Evolutionary conservation across 2,113 vertebrate genomes (phyloP), one percentile per base, ranked within the genome.

Genomic region (Scomber colias): DNA sequence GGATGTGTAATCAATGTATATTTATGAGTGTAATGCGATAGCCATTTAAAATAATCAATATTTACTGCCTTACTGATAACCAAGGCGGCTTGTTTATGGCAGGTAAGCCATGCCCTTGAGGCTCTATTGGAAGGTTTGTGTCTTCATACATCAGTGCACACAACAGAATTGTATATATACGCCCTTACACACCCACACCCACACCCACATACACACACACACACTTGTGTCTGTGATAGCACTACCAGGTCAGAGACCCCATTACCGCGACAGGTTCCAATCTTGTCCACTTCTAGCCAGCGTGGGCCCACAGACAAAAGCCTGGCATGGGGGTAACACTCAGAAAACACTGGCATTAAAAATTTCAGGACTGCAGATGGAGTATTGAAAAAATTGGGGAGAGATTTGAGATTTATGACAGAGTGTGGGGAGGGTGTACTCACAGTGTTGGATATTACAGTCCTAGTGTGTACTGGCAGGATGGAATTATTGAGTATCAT

Each of bases 1-100:
- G 57, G 83, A 89, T 86, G 85, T 69, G 75, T 61, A 88, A 92
- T 92, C 88, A 65, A 90, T 92, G 71, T 79, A 85, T 88, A 92
- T 93, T 87, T 88, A 93, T 88, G 87, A 87, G 77, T 17, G 62
- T 79, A 82, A 87, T 63, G 75, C 3, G 66, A 79, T 83, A 51
- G 76, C 82, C 71, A 82, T 90, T 93, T 87, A 84, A 89, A 87
- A 83, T 71, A 88, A 94, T 92, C 91, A 91, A 92, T 92, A 89
- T 67, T 75, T 62, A 78, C 77, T 49, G 62, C 75, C 78, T 77
- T 19, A 56, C 66, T 84, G 88, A 90, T 90, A 77, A 87, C 71
- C 78, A 64, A 55, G 83, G 72, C 80, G 69, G 84, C 79, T 71
- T 86, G 85, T 83, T 91, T 75, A 88, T 79, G 72, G 83, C 67